Base-by-base conservation (phyloP, 2,888 invertebrate species). In the Prenolepis imparis region DNA sequence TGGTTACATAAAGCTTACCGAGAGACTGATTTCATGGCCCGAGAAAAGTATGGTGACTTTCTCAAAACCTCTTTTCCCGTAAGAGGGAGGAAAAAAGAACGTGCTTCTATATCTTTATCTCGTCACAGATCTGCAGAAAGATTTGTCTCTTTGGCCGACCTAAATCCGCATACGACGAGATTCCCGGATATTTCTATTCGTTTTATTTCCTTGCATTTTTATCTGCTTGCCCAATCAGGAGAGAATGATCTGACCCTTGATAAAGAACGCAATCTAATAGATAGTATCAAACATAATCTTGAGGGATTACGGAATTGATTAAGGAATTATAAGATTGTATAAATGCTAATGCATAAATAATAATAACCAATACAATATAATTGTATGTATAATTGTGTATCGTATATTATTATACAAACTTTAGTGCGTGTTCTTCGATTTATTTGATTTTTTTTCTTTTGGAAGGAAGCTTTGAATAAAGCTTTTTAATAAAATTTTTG, bases 121-220 rank as follows among this genome's bases (percentile, higher is more conserved):
- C 77, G 48, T 59, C 86, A 87, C 77, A 67, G 84, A 82, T 84
- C 74, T 81, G 41, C 21, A 48, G 39, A 66, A 77, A 84, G 83
- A 88, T 87, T 88, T 84, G 85, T 88, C 83, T 88, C 82, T 77
- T 24, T 78, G 78, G 48, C 48, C 77, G 81, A 61, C 87, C 88
- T 84, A 86, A 82, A 87, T 89, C 83, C 83, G 36, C 55, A 67
- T 32, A 41, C 39, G 77, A 67, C n/a, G 59, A 80, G 59, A 78
- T 41, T 59, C 41, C 52, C 39, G 24, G 28, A 21, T 59, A 44
- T 59, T 59, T 21, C 24, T 44, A 24, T 55, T 59, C 59, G 24
- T 80, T 80, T 78, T 68, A 68, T 68, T 70, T 44, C 6, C 44
- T 18, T 70, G 78, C 78, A 59, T 70, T 68, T 80, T 80, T 68